Evolutionary conservation across 1,140 invertebrate genomes (phyloP).

Genomic region (Hormaphis cornu): DNA sequence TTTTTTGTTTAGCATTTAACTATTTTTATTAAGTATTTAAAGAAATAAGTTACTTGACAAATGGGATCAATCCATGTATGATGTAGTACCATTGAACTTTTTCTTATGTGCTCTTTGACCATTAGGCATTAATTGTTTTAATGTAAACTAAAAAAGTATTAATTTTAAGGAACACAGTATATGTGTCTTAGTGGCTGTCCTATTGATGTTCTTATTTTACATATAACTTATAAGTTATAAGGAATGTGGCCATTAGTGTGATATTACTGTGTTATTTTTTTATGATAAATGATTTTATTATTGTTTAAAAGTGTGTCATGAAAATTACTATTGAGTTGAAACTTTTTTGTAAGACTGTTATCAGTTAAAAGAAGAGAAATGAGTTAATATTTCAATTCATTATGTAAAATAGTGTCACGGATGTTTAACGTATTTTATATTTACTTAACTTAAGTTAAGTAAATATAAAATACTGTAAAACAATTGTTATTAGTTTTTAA

Average conservation of each 20-base stretch:
- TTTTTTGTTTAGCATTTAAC: neutral
- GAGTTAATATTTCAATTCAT: conserved; percentile 12
- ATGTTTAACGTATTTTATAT: conserved; percentile 19
- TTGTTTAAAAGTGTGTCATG: conserved; percentile 3
- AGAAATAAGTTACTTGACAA: neutral
- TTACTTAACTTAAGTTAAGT: conserved; percentile 20
- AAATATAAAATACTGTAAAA: neutral
- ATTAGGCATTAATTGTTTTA: neutral
- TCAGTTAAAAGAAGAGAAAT: conserved; percentile 18
- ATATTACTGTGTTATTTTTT: conserved; percentile 32
- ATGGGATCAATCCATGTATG: neutral
- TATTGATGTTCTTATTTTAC: conserved; percentile 1
- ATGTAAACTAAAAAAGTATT: neutral
- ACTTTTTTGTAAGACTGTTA: conserved; percentile 16
- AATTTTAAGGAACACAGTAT: conserved; percentile 16
- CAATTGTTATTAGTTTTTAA: conserved; percentile 21
- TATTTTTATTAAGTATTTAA: neutral
- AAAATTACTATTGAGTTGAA: conserved; percentile 14
- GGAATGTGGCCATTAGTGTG: conserved; percentile 12
- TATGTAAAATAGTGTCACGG: neutral
- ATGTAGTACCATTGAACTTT: neutral
- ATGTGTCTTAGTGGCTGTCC: conserved; percentile 6
- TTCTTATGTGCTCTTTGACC: neutral
- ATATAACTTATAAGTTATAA: neutral
- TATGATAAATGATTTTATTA: conserved; percentile 26